phyloP scores from a whole-genome alignment of 2,797 vertebrate genomes.

The Garrulus glandarius region DNA sequence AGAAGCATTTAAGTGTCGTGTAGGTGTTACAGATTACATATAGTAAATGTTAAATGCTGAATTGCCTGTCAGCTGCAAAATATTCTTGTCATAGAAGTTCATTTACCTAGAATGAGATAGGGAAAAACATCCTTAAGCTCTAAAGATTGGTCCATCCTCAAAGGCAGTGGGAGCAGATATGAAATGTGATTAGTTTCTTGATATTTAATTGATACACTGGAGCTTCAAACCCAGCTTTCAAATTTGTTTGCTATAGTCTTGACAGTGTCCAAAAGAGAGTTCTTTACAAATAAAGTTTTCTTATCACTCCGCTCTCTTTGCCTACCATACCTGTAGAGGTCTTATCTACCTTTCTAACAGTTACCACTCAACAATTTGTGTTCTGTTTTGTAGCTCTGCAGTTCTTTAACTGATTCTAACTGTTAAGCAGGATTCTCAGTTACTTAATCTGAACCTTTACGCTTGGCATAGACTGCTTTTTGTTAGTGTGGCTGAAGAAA shows the following conservation, averaged over 20 bases:
- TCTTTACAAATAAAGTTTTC: not conserved
- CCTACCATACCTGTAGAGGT: not conserved
- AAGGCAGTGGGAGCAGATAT: conserved; percentile 52
- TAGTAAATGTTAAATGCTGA: not conserved
- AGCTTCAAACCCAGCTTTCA: not conserved
- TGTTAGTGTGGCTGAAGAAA: not conserved
- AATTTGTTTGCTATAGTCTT: not conserved
- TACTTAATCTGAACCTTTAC: not conserved
- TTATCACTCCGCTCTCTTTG: not conserved
- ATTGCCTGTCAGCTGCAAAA: not conserved
- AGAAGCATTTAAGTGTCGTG: not conserved
- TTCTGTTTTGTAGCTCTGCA: not conserved
- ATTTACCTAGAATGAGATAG: not conserved
- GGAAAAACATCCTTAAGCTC: not conserved
- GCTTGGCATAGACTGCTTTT: not conserved
- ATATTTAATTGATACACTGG: not conserved
- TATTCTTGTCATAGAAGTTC: not conserved
- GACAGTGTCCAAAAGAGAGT: not conserved
- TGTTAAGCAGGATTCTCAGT: not conserved
- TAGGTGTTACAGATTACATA: not conserved
- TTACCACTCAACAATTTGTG: not conserved
- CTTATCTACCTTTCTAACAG: not conserved
- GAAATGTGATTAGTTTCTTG: not conserved
- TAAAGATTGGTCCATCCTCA: not conserved
- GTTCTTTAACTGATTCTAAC: not conserved